These are phyloP conservation scores for Anisognathus igniventris DNA, from an alignment of 2,797 vertebrate species.

Conservation along the genomic window DNA sequence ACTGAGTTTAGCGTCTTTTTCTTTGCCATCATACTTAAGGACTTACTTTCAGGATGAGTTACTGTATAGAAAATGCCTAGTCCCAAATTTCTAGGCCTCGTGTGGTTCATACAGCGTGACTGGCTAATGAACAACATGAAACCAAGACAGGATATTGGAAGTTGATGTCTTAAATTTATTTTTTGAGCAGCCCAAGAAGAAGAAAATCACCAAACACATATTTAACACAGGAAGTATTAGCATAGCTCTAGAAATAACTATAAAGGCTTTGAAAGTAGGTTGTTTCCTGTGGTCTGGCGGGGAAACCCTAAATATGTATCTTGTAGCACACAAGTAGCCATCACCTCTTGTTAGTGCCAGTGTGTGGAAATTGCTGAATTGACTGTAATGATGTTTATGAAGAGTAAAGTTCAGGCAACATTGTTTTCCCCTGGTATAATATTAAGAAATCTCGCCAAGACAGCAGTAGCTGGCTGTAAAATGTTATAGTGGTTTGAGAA, in stretches of 20 bases:
- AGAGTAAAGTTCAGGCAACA: neutral
- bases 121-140: neutral
- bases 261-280: neutral
- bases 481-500: accelerated
- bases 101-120: neutral
- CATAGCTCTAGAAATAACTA: neutral
- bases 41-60: neutral
- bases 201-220: accelerated
- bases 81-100: neutral
- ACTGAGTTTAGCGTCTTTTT: neutral
- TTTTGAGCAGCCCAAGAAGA: neutral
- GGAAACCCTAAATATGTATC: neutral
- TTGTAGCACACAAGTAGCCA: neutral
- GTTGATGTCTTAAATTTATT: neutral
- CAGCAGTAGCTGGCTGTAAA: neutral
- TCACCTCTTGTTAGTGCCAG: neutral
- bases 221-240: neutral
- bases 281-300: neutral
- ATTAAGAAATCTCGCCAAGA: neutral
- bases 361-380: neutral
- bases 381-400: neutral
- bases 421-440: neutral
- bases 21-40: neutral
- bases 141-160: neutral
- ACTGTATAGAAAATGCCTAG: neutral